Evolutionary conservation across 2,888 invertebrate species (phyloP).

Genomic region (Cataglyphis livida): DNA sequence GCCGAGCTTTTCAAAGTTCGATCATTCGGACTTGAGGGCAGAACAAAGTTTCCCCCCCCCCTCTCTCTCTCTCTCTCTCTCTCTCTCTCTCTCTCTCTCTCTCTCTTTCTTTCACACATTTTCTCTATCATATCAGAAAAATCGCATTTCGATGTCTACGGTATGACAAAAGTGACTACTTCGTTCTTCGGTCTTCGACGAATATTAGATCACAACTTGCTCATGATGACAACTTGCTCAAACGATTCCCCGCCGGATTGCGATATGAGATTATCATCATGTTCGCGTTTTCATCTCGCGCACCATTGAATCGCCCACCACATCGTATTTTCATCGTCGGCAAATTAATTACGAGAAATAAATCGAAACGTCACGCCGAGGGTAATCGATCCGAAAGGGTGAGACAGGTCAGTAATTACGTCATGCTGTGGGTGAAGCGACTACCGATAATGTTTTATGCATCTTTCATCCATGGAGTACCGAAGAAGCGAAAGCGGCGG

Average conservation of each 20-base stretch:
- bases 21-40: neutral
- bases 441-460: constrained; percentile 68
- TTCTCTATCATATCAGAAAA: constrained; percentile 12
- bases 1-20: constrained; percentile 26
- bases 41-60: neutral
- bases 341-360: constrained; percentile 53
- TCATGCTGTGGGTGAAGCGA: constrained; percentile 16
- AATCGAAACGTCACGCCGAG: constrained; percentile 37
- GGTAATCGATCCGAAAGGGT: constrained; percentile 29
- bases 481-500: constrained; percentile 37
- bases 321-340: constrained; percentile 11
- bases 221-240: constrained; percentile 15
- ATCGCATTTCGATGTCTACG: constrained; percentile 29
- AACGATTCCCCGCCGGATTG: neutral
- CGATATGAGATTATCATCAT: constrained; percentile 24
- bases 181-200: constrained; percentile 15
- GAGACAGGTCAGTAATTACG: constrained; percentile 30
- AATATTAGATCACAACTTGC: neutral
- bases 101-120: neutral
- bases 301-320: neutral
- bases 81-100: neutral
- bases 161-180: neutral
- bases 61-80: neutral
- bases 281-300: constrained; percentile 30
- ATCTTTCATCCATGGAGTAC: constrained; percentile 60